Conservation (phyloP, 2,888 invertebrate genomes). For the Drosophila quinaria region DNA sequence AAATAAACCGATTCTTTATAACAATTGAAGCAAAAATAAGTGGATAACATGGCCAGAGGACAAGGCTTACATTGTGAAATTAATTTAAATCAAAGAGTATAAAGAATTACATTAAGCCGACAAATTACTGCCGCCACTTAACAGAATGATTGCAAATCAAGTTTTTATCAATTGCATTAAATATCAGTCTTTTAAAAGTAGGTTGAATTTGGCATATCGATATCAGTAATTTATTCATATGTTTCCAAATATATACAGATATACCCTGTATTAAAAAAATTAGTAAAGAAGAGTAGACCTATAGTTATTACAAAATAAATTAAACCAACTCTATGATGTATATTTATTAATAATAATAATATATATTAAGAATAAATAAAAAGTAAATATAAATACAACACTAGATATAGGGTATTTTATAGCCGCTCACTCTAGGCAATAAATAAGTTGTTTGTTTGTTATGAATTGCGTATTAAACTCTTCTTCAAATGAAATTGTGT, state of each 20-base stretch:
- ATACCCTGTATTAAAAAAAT: background rate
- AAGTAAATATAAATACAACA: background rate
- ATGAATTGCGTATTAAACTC: slow-evolving; percentile 21
- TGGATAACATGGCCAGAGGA: background rate
- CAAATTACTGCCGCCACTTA: background rate
- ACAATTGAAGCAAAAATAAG: too few species aligned
- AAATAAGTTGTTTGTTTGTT: background rate
- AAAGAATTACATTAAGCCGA: background rate
- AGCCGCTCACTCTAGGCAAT: background rate
- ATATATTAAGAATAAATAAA: background rate
- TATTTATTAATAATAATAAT: background rate
- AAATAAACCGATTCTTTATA: too few species aligned
- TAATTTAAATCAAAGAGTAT: background rate
- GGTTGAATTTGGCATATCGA: slow-evolving; percentile 2
- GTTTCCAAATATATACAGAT: background rate
- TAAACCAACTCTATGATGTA: too few species aligned
- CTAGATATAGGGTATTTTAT: background rate
- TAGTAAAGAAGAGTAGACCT: background rate
- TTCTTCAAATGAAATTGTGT: slow-evolving; percentile 37
- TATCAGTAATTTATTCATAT: slow-evolving; percentile 23
- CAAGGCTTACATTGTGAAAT: background rate
- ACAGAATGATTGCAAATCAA: background rate
- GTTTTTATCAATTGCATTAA: slow-evolving; percentile 2
- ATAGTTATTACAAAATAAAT: background rate
- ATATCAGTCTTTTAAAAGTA: background rate